Evolutionary conservation across 2,888 invertebrate species (phyloP).

Genomic region (Lamellibrachia satsuma): DNA sequence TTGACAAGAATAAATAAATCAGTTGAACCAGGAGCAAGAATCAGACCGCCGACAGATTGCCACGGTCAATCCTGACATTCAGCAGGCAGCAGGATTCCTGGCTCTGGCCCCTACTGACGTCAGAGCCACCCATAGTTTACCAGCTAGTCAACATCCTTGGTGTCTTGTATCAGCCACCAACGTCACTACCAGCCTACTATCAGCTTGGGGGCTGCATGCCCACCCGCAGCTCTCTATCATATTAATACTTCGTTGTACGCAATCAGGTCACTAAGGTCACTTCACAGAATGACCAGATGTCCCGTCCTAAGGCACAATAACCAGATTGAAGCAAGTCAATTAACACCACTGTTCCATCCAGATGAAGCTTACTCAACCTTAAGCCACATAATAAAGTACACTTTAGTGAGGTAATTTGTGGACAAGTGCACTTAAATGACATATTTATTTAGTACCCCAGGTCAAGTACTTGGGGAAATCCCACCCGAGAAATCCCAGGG

Average conservation of each 20-base stretch:
- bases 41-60: background rate
- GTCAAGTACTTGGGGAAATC: background rate
- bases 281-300: background rate
- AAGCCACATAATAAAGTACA: background rate
- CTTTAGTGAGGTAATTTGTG: background rate
- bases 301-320: background rate
- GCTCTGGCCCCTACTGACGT: background rate
- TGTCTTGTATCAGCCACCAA: background rate
- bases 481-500: background rate
- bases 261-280: background rate
- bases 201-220: background rate
- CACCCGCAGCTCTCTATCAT: background rate
- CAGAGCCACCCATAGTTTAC: background rate
- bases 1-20: slow-evolving; percentile 8
- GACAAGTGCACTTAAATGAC: background rate
- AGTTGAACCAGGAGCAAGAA: background rate
- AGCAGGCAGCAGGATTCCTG: background rate
- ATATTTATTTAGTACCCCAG: background rate
- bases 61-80: background rate
- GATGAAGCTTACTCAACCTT: background rate
- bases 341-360: background rate
- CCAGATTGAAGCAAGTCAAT: background rate
- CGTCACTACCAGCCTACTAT: background rate
- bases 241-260: background rate
- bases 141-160: background rate